These are phyloP conservation scores for Takifugu flavidus DNA, from an alignment of 2,113 vertebrate genomes.

Conservation along the genomic window DNA sequence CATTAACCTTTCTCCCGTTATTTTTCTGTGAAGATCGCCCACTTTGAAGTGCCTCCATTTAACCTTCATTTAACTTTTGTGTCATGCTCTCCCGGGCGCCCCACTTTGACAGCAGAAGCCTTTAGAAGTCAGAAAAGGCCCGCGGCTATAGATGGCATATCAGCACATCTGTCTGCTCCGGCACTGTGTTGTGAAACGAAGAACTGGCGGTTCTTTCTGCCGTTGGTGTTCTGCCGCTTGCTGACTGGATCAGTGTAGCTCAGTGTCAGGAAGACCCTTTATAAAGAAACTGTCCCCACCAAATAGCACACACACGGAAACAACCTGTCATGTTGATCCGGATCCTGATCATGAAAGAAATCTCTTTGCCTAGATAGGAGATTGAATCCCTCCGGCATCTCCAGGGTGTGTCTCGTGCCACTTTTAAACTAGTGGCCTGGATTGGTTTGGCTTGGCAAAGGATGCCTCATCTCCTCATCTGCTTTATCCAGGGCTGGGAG, in stretches of 20 bases:
- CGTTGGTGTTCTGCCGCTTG: constrained; percentile 18
- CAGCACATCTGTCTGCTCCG: constrained; percentile 68
- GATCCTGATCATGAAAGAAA: no score
- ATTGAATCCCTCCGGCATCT: no score
- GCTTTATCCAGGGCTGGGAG: no score
- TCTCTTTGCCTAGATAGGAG: no score
- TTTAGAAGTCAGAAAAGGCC: constrained; percentile 71
- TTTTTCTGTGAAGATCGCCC: constrained; percentile 61
- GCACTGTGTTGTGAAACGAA: constrained; percentile 44
- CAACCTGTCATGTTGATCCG: no score
- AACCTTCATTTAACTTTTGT: constrained; percentile 75
- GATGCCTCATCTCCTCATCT: no score
- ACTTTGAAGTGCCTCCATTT: constrained; percentile 74
- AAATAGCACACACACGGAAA: no score
- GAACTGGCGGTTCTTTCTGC: constrained; percentile 35
- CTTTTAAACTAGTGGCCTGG: no score
- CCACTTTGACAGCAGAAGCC: constrained; percentile 63
- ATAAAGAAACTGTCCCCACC: no score
- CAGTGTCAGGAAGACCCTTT: constrained; percentile 23
- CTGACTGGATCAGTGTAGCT: constrained; percentile 15
- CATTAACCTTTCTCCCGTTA: constrained; percentile 71
- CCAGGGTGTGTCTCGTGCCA: no score
- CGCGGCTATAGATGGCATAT: constrained; percentile 66
- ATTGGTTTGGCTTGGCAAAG: no score
- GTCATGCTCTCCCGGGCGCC: constrained; percentile 57